Evolutionary conservation across 2,797 vertebrate species (phyloP).

Genomic region (Pseudochirops corinnae): DNA sequence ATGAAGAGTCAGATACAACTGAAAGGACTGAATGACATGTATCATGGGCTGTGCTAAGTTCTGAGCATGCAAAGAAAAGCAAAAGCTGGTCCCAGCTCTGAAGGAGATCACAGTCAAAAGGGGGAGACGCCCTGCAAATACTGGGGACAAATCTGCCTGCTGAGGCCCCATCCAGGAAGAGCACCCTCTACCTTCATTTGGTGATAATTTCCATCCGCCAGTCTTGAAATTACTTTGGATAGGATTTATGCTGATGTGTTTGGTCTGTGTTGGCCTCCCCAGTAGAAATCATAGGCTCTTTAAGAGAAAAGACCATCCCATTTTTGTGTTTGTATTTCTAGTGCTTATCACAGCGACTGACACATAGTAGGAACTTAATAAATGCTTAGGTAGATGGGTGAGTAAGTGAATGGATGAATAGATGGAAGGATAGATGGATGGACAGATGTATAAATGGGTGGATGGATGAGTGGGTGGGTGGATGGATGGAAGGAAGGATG

Average conservation of each 20-base stretch:
- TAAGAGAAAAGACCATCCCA: background rate
- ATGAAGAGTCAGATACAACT: background rate
- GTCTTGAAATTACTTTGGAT: background rate
- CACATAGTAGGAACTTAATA: background rate
- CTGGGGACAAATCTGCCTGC: background rate
- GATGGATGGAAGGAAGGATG: too few relatives aligned
- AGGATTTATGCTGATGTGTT: too few relatives aligned
- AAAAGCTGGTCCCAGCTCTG: background rate
- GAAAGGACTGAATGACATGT: background rate
- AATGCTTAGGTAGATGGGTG: background rate
- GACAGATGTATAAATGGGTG: too few relatives aligned
- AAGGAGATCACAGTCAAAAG: background rate
- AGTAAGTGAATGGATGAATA: background rate
- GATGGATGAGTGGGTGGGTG: too few relatives aligned
- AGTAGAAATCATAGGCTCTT: background rate
- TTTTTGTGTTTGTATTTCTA: background rate
- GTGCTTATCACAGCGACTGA: background rate
- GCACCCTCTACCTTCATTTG: background rate
- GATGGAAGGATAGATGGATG: too few relatives aligned
- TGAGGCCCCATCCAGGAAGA: background rate
- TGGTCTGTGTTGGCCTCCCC: background rate
- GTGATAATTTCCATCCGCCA: background rate
- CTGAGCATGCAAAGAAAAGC: background rate
- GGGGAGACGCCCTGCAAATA: background rate
- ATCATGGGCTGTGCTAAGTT: background rate